phyloP scores from a whole-genome alignment of 2,113 vertebrate genomes.

The Crotalus tigris region DNA sequence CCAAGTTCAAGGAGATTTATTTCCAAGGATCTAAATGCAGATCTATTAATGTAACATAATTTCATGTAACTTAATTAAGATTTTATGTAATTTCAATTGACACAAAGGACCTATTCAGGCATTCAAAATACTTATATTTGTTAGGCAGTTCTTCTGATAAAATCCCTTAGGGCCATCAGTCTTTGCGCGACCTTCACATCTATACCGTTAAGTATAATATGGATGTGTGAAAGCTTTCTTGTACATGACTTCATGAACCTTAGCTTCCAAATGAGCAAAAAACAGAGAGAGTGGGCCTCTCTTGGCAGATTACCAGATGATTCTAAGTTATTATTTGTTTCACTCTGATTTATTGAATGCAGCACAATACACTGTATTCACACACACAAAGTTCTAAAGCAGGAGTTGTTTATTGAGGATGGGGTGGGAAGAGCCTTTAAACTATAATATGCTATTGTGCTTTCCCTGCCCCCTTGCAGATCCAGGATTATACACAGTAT shows the following conservation, averaged over 20 bases:
- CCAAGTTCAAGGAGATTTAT: background rate
- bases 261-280: background rate
- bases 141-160: background rate
- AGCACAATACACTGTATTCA: background rate
- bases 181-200: background rate
- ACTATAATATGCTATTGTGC: background rate
- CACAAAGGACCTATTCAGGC: background rate
- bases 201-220: background rate
- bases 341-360: background rate
- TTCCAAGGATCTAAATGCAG: background rate
- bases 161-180: background rate
- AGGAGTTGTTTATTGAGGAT: background rate
- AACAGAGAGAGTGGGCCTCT: background rate
- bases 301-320: background rate
- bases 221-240: background rate
- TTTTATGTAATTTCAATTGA: background rate
- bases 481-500: background rate
- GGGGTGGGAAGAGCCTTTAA: background rate
- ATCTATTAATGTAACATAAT: background rate
- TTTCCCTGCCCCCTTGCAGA: background rate
- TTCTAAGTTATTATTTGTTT: background rate
- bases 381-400: background rate
- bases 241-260: background rate
- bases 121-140: background rate
- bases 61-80: background rate